These are phyloP conservation scores for Malurus leucopterus DNA, from an alignment of 2,797 vertebrate genomes.

Conservation along the genomic window DNA sequence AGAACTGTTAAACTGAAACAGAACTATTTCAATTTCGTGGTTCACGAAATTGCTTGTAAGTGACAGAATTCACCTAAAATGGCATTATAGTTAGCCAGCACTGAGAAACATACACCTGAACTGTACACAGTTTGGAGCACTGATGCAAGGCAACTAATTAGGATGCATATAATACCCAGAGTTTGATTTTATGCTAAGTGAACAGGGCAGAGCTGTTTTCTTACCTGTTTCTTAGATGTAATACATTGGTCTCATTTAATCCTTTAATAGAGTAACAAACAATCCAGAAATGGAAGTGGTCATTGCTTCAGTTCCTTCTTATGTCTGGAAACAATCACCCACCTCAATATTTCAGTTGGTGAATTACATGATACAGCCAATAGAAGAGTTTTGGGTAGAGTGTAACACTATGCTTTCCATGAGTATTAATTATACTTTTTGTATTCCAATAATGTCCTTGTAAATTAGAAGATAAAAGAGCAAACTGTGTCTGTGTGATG, in stretches of 20 bases:
- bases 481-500: background rate
- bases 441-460: background rate
- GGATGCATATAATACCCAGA: background rate
- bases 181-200: background rate
- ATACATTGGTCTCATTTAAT: background rate
- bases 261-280: background rate
- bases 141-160: background rate
- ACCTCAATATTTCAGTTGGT: background rate
- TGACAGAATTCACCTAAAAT: background rate
- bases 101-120: background rate
- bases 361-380: background rate
- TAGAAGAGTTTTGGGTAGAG: background rate
- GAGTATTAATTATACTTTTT: background rate
- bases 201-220: background rate
- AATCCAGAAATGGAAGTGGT: background rate
- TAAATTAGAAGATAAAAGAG: background rate
- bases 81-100: background rate
- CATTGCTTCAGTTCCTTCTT: background rate
- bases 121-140: background rate
- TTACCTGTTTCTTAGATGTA: background rate
- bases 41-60: background rate
- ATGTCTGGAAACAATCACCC: background rate
- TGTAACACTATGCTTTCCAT: background rate
- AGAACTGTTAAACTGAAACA: background rate
- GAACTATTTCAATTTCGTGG: background rate